Conservation (phyloP, 2,888 invertebrate genomes). For the Diaprepes abbreviatus region DNA sequence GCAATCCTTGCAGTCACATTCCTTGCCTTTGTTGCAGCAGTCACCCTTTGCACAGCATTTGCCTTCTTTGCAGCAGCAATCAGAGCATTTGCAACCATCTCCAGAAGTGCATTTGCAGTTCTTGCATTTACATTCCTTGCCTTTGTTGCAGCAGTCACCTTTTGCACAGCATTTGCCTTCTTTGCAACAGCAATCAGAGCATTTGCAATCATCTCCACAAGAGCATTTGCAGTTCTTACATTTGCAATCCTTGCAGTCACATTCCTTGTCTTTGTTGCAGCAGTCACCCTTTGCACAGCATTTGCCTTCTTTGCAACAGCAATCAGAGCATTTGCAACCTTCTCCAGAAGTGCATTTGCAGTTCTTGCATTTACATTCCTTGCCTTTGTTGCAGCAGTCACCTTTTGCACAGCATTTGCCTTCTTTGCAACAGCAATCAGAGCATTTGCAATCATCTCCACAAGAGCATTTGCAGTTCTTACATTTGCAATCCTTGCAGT, state of each 20-base stretch:
- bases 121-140: not conserved
- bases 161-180: conserved; percentile 3
- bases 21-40: not conserved
- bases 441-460: too few species aligned
- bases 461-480: too few species aligned
- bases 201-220: not conserved
- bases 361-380: conserved; percentile 1
- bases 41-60: conserved; percentile 2
- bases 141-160: not conserved
- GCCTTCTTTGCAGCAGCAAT: not conserved
- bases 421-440: not conserved
- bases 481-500: too few species aligned
- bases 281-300: too few species aligned
- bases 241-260: not conserved
- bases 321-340: not conserved
- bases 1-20: not conserved
- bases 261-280: conserved; percentile 7
- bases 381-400: not conserved
- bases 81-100: not conserved
- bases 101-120: not conserved
- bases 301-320: not conserved
- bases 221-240: not conserved
- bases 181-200: conserved; percentile 3
- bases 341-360: conserved; percentile 9
- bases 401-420: not conserved